These are phyloP conservation scores for Lepidurus apus DNA, from an alignment of 1,140 invertebrate genomes.

Conservation along the genomic window DNA sequence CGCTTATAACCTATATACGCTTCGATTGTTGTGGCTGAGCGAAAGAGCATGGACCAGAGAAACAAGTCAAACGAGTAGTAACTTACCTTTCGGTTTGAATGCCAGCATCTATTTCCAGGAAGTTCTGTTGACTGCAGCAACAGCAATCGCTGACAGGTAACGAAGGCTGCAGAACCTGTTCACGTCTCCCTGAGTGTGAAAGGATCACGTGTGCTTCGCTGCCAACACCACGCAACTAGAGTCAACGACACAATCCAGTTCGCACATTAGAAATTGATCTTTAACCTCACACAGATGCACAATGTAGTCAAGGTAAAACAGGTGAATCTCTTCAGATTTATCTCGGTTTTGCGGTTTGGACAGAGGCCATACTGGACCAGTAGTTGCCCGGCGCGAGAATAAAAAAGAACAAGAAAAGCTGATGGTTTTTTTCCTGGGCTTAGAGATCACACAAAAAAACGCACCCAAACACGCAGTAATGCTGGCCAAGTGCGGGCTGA, in stretches of 20 bases:
- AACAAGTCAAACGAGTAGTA: background rate
- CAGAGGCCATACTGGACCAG: no score
- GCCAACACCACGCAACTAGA: background rate
- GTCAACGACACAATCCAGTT: background rate
- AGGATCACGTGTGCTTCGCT: background rate
- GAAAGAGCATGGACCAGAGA: background rate
- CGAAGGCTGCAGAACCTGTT: background rate
- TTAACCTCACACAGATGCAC: no score
- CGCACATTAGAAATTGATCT: no score
- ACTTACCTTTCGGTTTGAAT: background rate
- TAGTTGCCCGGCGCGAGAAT: background rate
- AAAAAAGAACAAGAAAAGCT: background rate
- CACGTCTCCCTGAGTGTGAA: background rate
- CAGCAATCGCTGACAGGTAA: background rate
- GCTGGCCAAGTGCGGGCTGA: background rate
- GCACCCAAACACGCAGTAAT: constrained; percentile 2
- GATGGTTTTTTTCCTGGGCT: background rate
- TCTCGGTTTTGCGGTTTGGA: no score
- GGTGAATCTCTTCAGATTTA: no score
- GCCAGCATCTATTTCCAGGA: background rate
- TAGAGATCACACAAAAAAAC: background rate
- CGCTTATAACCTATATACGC: background rate
- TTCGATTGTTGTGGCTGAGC: background rate
- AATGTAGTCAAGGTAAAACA: no score
- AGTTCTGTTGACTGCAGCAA: constrained; percentile 9